Percentiles rank a stretch among this genome's conserved stretches.
Conservation (phyloP, 2,113 vertebrate species). For the Chinchilla lanigera region DNA sequence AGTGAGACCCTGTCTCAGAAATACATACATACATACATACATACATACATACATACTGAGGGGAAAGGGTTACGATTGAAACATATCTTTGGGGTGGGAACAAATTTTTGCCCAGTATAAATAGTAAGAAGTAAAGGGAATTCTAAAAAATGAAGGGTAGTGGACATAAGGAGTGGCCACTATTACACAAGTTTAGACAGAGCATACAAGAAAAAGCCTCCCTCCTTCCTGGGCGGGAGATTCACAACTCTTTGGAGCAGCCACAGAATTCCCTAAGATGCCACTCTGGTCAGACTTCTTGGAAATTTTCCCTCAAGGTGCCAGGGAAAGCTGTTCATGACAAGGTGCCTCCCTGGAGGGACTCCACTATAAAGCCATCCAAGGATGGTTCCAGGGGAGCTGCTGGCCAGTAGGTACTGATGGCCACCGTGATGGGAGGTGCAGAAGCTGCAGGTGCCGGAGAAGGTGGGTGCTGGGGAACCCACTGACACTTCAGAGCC, state of each 20-base stretch:
- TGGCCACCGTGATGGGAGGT: not conserved
- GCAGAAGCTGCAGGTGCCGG: not conserved
- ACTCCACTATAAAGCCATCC: not conserved
- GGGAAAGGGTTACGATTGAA: not conserved
- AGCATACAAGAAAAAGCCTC: not conserved
- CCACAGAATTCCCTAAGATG: not conserved
- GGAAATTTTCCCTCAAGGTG: not conserved
- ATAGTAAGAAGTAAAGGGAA: slow-evolving; percentile 9
- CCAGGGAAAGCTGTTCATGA: not conserved
- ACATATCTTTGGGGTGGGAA: not conserved
- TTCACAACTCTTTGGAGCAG: not conserved
- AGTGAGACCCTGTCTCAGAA: too few species aligned
- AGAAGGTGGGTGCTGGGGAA: not conserved
- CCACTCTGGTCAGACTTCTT: not conserved
- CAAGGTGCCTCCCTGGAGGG: not conserved
- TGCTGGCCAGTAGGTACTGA: not conserved
- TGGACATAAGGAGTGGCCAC: not conserved
- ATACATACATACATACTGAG: too few species aligned
- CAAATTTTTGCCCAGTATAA: not conserved
- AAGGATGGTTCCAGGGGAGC: not conserved
- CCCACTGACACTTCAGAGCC: not conserved
- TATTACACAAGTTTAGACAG: not conserved
- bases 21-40: too few species aligned
- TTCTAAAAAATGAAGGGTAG: not conserved
- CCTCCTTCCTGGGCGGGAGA: not conserved